Evolutionary conservation across 1,140 invertebrate species (phyloP), one percentile per base, ranked within the genome.

Genomic region (Cheumatopsyche charites): DNA sequence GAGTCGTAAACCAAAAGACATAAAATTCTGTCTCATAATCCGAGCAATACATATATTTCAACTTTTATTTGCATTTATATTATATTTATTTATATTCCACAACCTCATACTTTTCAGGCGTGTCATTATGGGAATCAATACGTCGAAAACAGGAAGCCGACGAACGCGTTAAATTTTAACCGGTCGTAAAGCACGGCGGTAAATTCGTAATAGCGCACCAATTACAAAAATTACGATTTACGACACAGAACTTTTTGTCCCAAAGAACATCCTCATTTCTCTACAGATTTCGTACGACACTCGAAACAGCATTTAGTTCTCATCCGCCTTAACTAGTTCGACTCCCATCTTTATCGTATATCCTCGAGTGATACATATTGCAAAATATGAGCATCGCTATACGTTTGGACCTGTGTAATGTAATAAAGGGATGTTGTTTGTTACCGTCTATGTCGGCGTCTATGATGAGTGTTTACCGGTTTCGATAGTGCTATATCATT

Each of bases 91-190:
- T 36, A n/a, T n/a, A 36, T 36, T 36, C 29, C 29, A 9, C 55
- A 17, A 52, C 47, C 55, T 12, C 29, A 9, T 36, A 36, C 21
- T 58, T 58, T 58, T 58, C 55, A 58, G 19, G 13, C 55, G 15
- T 47, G 26, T 21, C 45, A 66, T 66, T 49, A 68, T 43, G 6
- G n/a, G 15, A 68, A 68, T 68, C 55, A 19, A 68, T 47, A 68
- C 42, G 66, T 68, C 47, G 2, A 68, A 52, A 68, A 68, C 66
- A 68, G 66, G 66, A 68, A 68, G 47, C 66, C 55, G 21, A 23
- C 55, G 42, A 12, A 17, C 15, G 25, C 49, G 26, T 55, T 68
- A 55, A 68, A 68, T 68, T 29, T 41, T 68, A 55, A 68, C 17
- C 66, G 66, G 47, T 55, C 23, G 47, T 68, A 68, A 68, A 55